Base-by-base conservation (phyloP, 2,888 invertebrate genomes). In the Baronia brevicornis region DNA sequence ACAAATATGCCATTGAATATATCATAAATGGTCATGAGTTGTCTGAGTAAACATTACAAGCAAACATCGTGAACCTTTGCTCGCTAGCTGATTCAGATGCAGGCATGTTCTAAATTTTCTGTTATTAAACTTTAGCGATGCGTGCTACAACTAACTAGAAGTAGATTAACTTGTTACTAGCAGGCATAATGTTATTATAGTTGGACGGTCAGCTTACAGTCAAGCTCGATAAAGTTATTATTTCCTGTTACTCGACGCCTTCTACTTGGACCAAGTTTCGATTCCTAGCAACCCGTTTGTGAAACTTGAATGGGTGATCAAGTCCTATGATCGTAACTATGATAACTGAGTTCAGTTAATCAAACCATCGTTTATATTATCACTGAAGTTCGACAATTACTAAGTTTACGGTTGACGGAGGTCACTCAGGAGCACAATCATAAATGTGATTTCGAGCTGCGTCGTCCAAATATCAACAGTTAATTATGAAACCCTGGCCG, bases 141-240 rank as follows among this genome's bases (percentile, higher is more conserved):
- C 80, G 73, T 79, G 67, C 57, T 53, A 55, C 61, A 64, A 62
- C 68, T 63, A 69, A 44, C 65, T 60, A 47, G 65, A 65, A 65
- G 71, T 78, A 80, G 75, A 82, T 82, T 78, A 80, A 80, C 77
- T 82, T 82, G 82, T 80, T 79, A 80, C 77, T 72, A 64, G 74
- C 79, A 80, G 78, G 69, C 80, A 79, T 75, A 77, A 78, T 80
- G 80, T 78, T 79, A n/a, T n/a, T n/a, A n/a, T n/a, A 75, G 78
- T 75, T 66, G 73, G 78, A 60, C 75, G 68, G 71, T 74, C 71
- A 68, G 73, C 69, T 66, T 60, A 52, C 68, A 72, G 78, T 72
- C 71, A 67, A 72, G 68, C 72, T 66, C 47, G 55, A 79, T 77
- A 73, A 82, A 82, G 78, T 82, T 82, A 82, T 79, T 80, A 79